Base-by-base conservation (phyloP, 2,113 vertebrate genomes). In the Cyprinus carpio region DNA sequence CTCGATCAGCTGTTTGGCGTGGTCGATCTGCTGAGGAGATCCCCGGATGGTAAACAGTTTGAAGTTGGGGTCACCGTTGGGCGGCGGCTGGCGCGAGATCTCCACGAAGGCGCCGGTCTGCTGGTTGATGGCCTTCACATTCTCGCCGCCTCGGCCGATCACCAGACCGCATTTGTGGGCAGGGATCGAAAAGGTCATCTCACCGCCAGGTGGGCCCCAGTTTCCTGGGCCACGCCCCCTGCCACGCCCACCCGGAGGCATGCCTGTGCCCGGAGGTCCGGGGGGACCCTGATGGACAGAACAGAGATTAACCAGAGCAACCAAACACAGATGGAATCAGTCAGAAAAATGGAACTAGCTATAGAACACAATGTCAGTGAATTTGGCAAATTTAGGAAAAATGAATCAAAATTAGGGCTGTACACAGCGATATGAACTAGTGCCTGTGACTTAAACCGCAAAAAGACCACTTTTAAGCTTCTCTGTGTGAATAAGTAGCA, bases 71-170 rank as follows among this genome's bases (percentile, higher is more conserved):
- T 98, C 97, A 0, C 97, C 96, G 0, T 98, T 97, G 71, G 97
- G 97, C 0, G 96, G 96, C 2, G 96, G 95, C 90, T 98, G 96
- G 82, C 96, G 95, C 1, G 96, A 97, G 84, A 98, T 97, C 93
- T 98, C 97, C 46, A 98, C 97, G n/a, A 97, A 97, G 0, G 97
- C 97, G 2, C 97, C 97, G 0, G 97, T 97, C 91, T 97, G 96
- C 91, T 98, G 97, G 93, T 98, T 98, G 87, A 98, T 98, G 83
- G 96, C 94, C 92, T 97, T 98, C 62, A 98, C 96, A 0, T 97
- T 97, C 89, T 98, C 97, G 0, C 97, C 97, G 16, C 96, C 97
- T 93, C 97, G 88, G 75, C 97, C 97, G 12, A 98, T 98, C 69
- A 98, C 96, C 18, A 98, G 94, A 25, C 97, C 97, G 37, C 97